Evolutionary conservation across 2,888 invertebrate species (phyloP).

Genomic region (Mythimna albipuncta): DNA sequence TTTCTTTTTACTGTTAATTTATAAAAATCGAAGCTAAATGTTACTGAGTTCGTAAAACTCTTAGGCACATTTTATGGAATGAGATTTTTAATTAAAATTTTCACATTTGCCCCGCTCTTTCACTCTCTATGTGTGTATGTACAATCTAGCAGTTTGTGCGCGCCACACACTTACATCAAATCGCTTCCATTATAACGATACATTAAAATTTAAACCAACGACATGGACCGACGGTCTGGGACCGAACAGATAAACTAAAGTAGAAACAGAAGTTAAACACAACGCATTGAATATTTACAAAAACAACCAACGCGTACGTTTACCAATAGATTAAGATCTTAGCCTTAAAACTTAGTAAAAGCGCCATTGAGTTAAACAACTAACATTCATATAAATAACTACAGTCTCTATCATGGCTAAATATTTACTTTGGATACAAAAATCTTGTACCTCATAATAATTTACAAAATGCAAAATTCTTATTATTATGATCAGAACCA

Average conservation of each 20-base stretch:
- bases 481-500: slow-evolving; percentile 64
- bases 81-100: slow-evolving; percentile 69
- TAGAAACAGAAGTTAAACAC: slow-evolving; percentile 46
- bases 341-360: slow-evolving; percentile 77
- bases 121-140: slow-evolving; percentile 75
- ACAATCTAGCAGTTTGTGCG: slow-evolving; percentile 76
- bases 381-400: slow-evolving; percentile 87
- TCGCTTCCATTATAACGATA: slow-evolving; percentile 64
- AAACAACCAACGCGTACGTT: slow-evolving; percentile 69
- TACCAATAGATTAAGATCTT: slow-evolving; percentile 67
- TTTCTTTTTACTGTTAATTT: slow-evolving; percentile 55
- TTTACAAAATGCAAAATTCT: slow-evolving; percentile 63
- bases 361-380: slow-evolving; percentile 83
- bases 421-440: slow-evolving; percentile 73
- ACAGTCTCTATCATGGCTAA: slow-evolving; percentile 86
- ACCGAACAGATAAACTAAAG: slow-evolving; percentile 45
- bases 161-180: slow-evolving; percentile 68
- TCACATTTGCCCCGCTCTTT: slow-evolving; percentile 82
- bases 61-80: slow-evolving; percentile 87
- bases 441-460: slow-evolving; percentile 56
- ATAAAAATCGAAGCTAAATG: slow-evolving; percentile 79
- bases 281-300: slow-evolving; percentile 77
- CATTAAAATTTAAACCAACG: slow-evolving; percentile 56
- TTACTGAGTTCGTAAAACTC: slow-evolving; percentile 79
- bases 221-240: slow-evolving; percentile 56